Conservation (phyloP, 2,113 vertebrate species). For the Ardeotis arabs region DNA sequence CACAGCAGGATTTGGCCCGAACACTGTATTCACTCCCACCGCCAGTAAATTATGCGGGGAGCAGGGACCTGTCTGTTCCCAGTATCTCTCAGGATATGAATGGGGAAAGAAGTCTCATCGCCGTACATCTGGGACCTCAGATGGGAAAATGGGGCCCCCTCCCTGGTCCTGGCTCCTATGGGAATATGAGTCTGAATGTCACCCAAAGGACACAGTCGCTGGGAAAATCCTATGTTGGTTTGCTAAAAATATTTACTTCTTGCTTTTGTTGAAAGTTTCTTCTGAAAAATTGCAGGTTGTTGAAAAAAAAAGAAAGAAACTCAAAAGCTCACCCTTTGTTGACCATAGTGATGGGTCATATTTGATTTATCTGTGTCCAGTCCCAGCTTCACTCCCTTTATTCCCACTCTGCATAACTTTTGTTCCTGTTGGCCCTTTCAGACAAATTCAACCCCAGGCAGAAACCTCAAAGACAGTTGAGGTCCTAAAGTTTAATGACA, state of each 20-base stretch:
- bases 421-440: background rate
- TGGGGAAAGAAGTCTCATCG: background rate
- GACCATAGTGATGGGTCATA: background rate
- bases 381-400: background rate
- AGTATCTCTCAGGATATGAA: background rate
- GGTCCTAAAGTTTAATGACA: background rate
- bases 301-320: background rate
- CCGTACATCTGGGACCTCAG: background rate
- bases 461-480: background rate
- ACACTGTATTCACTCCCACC: background rate
- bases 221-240: background rate
- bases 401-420: background rate
- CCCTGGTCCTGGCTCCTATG: background rate
- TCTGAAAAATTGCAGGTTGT: background rate
- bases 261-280: background rate
- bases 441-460: background rate
- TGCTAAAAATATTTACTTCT: background rate
- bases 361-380: background rate
- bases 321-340: background rate
- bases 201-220: background rate
- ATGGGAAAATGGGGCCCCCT: background rate
- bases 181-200: background rate
- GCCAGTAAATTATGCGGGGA: fast-evolving
- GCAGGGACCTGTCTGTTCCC: background rate
- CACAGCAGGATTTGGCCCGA: background rate